Evolutionary conservation across 2,113 vertebrate genomes (phyloP).

Genomic region (Aegotheles bennettii): DNA sequence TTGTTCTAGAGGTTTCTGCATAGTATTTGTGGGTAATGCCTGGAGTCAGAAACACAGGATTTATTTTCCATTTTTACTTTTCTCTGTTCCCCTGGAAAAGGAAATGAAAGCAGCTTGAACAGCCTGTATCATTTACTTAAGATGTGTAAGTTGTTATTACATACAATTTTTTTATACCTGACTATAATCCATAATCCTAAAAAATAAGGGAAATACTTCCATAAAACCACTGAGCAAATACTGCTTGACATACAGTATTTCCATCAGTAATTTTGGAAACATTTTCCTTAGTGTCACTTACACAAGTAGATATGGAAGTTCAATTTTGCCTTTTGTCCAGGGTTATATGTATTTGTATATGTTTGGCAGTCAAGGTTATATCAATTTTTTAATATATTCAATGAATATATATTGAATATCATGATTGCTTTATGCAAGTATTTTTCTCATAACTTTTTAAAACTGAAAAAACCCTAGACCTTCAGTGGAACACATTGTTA

Average conservation of each 20-base stretch:
- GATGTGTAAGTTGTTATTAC: neutral
- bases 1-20: fast-evolving
- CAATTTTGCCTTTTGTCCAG: neutral
- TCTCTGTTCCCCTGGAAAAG: neutral
- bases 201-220: neutral
- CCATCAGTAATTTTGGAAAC: neutral
- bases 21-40: neutral
- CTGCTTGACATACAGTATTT: neutral
- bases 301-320: neutral
- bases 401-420: neutral
- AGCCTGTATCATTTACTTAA: neutral
- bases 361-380: neutral
- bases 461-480: neutral
- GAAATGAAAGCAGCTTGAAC: neutral
- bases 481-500: neutral
- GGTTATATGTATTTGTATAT: neutral
- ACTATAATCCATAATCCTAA: neutral
- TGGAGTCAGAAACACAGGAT: neutral
- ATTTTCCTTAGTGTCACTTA: neutral
- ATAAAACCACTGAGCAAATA: neutral
- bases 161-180: fast-evolving
- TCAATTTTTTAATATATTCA: neutral
- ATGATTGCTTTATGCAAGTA: neutral
- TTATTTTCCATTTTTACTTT: neutral
- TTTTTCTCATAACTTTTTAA: neutral